Conservation (phyloP, 2,888 invertebrate genomes). For the Sisyra nigra region DNA sequence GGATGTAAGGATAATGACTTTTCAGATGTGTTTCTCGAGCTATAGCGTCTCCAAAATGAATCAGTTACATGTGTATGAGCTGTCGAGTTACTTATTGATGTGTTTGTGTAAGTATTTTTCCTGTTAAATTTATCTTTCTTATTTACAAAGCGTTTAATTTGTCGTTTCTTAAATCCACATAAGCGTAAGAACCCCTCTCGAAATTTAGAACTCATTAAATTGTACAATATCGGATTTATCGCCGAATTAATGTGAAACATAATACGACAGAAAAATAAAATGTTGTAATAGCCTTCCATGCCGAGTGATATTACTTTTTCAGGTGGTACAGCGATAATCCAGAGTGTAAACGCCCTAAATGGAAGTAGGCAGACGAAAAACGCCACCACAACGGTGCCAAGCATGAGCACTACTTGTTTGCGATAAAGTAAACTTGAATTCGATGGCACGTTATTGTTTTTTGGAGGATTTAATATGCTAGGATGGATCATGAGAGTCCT, state of each 20-base stretch:
- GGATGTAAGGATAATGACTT: slow-evolving; percentile 9
- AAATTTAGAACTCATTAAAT: slow-evolving; percentile 84
- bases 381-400: slow-evolving; percentile 75
- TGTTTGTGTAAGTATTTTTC: slow-evolving; percentile 48
- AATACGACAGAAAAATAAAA: slow-evolving; percentile 71
- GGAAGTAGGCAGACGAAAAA: slow-evolving; percentile 85
- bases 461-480: slow-evolving; percentile 42
- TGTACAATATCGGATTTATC: slow-evolving; percentile 81
- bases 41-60: slow-evolving; percentile 45
- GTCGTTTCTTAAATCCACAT: slow-evolving; percentile 28
- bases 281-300: slow-evolving; percentile 64
- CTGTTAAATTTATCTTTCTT: slow-evolving; percentile 33
- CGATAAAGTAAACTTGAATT: slow-evolving; percentile 51
- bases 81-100: slow-evolving; percentile 42
- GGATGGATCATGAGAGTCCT: slow-evolving; percentile 71
- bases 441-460: slow-evolving; percentile 31
- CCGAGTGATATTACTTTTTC: slow-evolving; percentile 46
- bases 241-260: slow-evolving; percentile 85
- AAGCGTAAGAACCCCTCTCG: slow-evolving; percentile 62
- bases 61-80: slow-evolving; percentile 41
- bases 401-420: slow-evolving; percentile 73
- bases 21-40: slow-evolving; percentile 26
- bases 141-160: slow-evolving; percentile 20
- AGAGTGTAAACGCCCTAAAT: slow-evolving; percentile 73
- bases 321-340: slow-evolving; percentile 65